Evolutionary conservation across 2,888 invertebrate genomes (phyloP).

Genomic region (Palloptera scutellata): DNA sequence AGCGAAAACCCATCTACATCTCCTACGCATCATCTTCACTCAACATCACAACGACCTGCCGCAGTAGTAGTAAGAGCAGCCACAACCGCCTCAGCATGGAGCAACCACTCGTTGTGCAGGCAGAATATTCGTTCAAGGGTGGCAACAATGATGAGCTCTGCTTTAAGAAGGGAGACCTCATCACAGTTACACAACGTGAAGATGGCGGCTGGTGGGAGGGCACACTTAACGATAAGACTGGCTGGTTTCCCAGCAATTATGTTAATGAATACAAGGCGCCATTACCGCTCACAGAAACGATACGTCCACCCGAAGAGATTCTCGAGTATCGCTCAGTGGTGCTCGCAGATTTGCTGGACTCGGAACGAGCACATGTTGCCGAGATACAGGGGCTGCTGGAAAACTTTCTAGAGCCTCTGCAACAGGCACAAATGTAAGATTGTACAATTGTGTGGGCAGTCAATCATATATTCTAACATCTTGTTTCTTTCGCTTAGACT

Average conservation of each 20-base stretch:
- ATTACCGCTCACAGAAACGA: slow-evolving; percentile 70
- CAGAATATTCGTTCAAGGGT: slow-evolving; percentile 92
- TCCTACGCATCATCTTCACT: not conserved
- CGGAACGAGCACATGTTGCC: slow-evolving; percentile 88
- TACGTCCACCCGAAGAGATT: slow-evolving; percentile 73
- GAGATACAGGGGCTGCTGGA: slow-evolving; percentile 86
- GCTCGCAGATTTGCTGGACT: slow-evolving; percentile 88
- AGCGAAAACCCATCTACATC: no score
- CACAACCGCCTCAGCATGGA: slow-evolving; percentile 50
- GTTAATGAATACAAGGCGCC: slow-evolving; percentile 82
- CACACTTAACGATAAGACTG: slow-evolving; percentile 91
- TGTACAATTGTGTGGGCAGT: slow-evolving; percentile 4
- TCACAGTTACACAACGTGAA: slow-evolving; percentile 93
- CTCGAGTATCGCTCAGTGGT: slow-evolving; percentile 86
- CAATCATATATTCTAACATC: not conserved
- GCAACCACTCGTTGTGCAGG: slow-evolving; percentile 76
- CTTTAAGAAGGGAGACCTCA: slow-evolving; percentile 95
- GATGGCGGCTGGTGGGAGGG: slow-evolving; percentile 99
- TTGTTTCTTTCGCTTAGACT: slow-evolving; percentile 71
- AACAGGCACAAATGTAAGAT: slow-evolving; percentile 87
- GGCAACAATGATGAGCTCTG: slow-evolving; percentile 97
- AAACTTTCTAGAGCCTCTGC: slow-evolving; percentile 87
- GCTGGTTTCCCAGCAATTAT: slow-evolving; percentile 99
- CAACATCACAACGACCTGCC: not conserved
- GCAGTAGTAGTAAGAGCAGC: not conserved